phyloP scores from a whole-genome alignment of 2,797 vertebrate species.

The Coregonus ussuriensis region DNA sequence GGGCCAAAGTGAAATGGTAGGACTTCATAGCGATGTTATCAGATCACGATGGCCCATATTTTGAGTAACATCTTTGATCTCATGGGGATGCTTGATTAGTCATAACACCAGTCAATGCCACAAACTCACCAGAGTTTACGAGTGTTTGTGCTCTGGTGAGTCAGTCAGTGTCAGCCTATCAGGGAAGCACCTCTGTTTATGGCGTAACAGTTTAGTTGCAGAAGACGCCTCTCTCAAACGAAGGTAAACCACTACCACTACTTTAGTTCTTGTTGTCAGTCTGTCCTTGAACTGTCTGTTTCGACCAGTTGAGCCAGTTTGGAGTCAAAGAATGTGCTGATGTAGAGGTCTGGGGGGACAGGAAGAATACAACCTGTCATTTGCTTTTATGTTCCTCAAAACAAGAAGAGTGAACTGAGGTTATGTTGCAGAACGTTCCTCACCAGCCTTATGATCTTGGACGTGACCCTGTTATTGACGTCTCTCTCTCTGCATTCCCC shows the following conservation, averaged over 20 bases:
- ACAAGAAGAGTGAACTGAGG: too few relatives aligned
- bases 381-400: too few relatives aligned
- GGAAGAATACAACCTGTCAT: too few relatives aligned
- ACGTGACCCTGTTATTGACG: slow-evolving; percentile 31
- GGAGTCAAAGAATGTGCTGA: background rate
- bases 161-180: background rate
- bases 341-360: background rate
- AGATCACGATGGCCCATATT: background rate
- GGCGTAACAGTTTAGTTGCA: background rate
- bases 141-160: background rate
- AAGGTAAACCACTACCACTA: background rate
- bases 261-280: background rate
- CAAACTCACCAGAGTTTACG: background rate
- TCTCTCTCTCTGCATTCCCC: slow-evolving; percentile 25
- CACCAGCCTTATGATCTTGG: slow-evolving; percentile 18
- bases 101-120: background rate
- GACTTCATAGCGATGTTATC: background rate
- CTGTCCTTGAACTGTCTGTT: background rate
- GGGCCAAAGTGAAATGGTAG: background rate
- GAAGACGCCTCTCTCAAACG: background rate
- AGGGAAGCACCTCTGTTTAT: background rate
- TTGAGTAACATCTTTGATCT: background rate
- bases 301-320: background rate
- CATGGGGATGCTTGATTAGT: background rate
- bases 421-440: slow-evolving; percentile 16